Conservation (phyloP, 2,113 vertebrate species). For the Leucopsar rothschildi region DNA sequence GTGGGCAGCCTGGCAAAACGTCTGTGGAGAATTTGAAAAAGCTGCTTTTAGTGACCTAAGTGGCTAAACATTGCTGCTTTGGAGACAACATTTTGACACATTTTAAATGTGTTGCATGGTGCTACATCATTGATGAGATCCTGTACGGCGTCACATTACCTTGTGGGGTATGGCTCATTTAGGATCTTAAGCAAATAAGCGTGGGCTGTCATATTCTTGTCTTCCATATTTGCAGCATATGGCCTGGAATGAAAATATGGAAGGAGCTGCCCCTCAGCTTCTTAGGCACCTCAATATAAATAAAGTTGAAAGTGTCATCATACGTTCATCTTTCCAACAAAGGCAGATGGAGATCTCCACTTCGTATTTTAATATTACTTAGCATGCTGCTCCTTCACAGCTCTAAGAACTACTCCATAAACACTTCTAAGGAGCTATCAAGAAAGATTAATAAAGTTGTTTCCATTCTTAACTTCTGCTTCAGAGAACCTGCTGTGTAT, state of each 20-base stretch:
- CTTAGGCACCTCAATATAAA: not conserved
- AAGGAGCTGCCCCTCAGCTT: not conserved
- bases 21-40: constrained; percentile 57
- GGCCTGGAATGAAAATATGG: not conserved
- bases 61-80: not conserved
- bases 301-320: not conserved
- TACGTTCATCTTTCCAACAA: not conserved
- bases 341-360: not conserved
- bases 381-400: not conserved
- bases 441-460: constrained; percentile 23
- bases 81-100: not conserved
- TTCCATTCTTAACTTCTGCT: not conserved
- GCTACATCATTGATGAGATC: not conserved
- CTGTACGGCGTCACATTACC: not conserved
- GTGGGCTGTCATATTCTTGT: not conserved
- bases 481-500: not conserved
- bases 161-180: not conserved
- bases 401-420: not conserved
- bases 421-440: not conserved
- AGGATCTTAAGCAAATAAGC: not conserved
- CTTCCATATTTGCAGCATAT: not conserved
- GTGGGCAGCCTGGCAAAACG: constrained; percentile 33
- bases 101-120: not conserved
- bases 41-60: constrained; percentile 37
- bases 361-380: not conserved